Conservation (phyloP, 53 echinoderm and acorn worm species). For the Paracentrotus lividus region DNA sequence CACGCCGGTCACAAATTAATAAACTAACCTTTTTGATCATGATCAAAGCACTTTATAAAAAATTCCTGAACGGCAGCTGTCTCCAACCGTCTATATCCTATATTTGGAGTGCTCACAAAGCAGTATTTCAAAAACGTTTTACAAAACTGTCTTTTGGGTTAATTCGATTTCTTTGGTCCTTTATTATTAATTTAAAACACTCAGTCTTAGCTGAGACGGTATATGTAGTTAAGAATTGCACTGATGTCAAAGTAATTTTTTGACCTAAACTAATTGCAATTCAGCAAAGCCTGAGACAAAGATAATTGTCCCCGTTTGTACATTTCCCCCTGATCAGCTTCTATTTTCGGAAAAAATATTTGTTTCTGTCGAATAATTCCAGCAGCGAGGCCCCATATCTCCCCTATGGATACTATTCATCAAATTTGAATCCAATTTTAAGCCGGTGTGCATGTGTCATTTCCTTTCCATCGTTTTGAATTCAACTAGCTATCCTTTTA, state of each 20-base stretch:
- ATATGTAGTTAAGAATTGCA: too few species aligned
- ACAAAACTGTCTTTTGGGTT: too few species aligned
- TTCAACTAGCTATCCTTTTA: constrained; percentile 10
- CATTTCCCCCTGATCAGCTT: background rate
- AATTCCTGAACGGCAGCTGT: background rate
- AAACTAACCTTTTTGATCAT: too few species aligned
- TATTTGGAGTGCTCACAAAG: background rate
- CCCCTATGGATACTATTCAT: background rate
- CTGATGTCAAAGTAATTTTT: too few species aligned
- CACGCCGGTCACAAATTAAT: background rate
- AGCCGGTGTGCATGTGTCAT: constrained; percentile 38
- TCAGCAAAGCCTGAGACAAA: background rate
- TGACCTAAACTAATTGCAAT: too few species aligned
- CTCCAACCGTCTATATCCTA: background rate
- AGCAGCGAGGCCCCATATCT: background rate
- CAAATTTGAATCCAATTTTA: constrained; percentile 33
- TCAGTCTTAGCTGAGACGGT: too few species aligned
- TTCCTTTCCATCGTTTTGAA: background rate
- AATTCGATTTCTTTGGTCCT: too few species aligned
- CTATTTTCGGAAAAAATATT: constrained; percentile 9
- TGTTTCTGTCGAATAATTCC: constrained; percentile 9
- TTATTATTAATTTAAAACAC: too few species aligned
- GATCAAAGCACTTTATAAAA: too few species aligned
- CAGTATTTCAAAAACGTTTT: too few species aligned
- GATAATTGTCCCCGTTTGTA: background rate